A percentile compares a stretch with the other conserved stretches of the same genome.
These are phyloP conservation scores for Harpegnathos saltator DNA, from an alignment of 1,140 invertebrate genomes.

Conservation along the genomic window DNA sequence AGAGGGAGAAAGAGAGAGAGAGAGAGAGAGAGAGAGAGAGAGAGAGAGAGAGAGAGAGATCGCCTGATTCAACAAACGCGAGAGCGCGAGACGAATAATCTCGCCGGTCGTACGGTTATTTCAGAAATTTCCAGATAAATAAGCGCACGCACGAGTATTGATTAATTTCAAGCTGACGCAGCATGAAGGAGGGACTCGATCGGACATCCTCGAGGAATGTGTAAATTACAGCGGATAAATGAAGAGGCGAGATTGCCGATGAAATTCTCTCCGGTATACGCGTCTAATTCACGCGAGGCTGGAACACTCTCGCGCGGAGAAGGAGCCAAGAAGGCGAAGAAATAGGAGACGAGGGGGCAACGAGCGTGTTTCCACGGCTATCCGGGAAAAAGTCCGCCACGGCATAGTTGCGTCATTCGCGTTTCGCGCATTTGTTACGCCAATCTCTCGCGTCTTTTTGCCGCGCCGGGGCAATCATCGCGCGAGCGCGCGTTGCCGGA, in stretches of 20 bases:
- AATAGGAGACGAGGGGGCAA: conserved; percentile 1
- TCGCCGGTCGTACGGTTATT: no score
- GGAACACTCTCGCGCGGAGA: not conserved
- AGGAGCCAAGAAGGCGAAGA: not conserved
- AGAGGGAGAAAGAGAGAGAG: no score
- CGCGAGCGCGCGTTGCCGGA: conserved; percentile 51
- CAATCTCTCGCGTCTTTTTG: conserved; percentile 55
- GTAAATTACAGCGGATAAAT: no score
- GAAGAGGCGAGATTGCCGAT: not conserved
- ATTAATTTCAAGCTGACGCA: no score
- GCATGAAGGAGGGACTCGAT: no score
- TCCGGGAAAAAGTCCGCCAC: conserved; percentile 8
- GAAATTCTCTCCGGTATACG: not conserved
- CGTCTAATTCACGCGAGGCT: not conserved
- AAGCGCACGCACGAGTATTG: not conserved
- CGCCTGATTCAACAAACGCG: no score
- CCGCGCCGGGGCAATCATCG: conserved; percentile 23
- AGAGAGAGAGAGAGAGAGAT: no score
- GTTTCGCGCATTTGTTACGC: conserved; percentile 42
- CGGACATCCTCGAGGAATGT: no score
- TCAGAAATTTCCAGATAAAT: not conserved
- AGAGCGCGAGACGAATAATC: not conserved
- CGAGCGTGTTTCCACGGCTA: not conserved
- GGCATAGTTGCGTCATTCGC: conserved; percentile 35
- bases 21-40: no score